Percentiles rank a stretch among this genome's conserved stretches.
phyloP scores from a whole-genome alignment of 1,140 invertebrate species.

The Eueides isabella region DNA sequence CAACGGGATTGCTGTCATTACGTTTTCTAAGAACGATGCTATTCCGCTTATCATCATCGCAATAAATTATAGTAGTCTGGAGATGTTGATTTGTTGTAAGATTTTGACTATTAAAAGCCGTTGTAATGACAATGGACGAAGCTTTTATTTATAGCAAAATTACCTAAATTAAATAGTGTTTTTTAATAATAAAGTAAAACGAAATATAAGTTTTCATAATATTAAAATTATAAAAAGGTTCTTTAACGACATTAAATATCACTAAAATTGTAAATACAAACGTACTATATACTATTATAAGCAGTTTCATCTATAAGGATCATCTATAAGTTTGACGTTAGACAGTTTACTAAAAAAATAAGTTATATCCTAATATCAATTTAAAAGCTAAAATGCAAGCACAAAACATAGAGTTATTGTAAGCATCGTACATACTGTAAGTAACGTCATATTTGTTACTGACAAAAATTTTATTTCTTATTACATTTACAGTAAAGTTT shows the following conservation, averaged over 20 bases:
- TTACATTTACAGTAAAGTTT: slow-evolving; percentile 13
- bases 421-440: too few relatives aligned
- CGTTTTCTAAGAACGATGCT: slow-evolving; percentile 29
- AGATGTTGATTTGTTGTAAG: slow-evolving; percentile 23
- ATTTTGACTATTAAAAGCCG: slow-evolving; percentile 27
- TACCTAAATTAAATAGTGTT: not conserved
- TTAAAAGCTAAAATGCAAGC: slow-evolving; percentile 31
- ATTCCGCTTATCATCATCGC: slow-evolving; percentile 36
- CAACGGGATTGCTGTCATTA: slow-evolving; percentile 37
- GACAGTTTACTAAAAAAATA: slow-evolving; percentile 29
- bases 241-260: not conserved
- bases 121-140: not conserved
- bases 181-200: not conserved
- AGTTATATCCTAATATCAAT: slow-evolving; percentile 21
- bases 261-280: not conserved
- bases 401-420: slow-evolving; percentile 44
- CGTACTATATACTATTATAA: not conserved
- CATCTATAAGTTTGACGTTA: not conserved
- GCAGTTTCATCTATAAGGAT: too few relatives aligned
- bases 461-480: not conserved
- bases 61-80: slow-evolving; percentile 29
- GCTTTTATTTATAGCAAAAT: not conserved
- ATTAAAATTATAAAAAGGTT: not conserved
- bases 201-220: not conserved
- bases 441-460: slow-evolving; percentile 49